Conservation (phyloP, 1,140 invertebrate genomes). For the Aphidius ervi region DNA sequence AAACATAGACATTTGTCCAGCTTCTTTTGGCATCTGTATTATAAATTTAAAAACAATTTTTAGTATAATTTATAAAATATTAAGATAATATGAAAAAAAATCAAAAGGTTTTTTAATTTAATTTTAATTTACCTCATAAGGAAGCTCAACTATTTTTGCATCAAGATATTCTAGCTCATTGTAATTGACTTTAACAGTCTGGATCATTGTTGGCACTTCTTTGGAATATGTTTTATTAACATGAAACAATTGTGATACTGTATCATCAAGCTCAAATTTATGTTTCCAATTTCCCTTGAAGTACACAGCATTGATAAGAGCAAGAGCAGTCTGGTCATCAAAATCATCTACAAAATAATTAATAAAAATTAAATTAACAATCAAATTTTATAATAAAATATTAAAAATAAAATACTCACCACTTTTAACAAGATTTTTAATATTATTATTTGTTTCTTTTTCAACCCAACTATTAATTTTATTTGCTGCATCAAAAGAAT, state of each 20-base stretch:
- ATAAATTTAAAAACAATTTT: conserved; percentile 11
- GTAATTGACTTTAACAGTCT: conserved; percentile 52
- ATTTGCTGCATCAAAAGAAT: conserved; percentile 44
- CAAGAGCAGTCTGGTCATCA: conserved; percentile 46
- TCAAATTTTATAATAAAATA: background rate
- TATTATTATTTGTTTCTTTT: conserved; percentile 67
- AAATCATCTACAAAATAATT: too few species aligned
- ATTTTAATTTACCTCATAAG: conserved; percentile 49
- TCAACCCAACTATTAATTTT: conserved; percentile 71
- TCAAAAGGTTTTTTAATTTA: too few species aligned
- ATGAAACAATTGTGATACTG: conserved; percentile 49
- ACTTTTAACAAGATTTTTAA: conserved; percentile 61
- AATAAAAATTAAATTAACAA: background rate
- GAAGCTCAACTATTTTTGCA: conserved; percentile 56
- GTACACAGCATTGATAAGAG: conserved; percentile 66
- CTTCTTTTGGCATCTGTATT: conserved; percentile 45
- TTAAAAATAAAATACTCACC: conserved; percentile 27
- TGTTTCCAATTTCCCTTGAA: conserved; percentile 69
- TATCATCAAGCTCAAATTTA: conserved; percentile 56
- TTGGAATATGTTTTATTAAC: conserved; percentile 40
- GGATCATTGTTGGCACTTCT: conserved; percentile 51
- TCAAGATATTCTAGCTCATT: conserved; percentile 49
- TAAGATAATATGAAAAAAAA: too few species aligned
- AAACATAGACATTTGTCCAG: conserved; percentile 51
- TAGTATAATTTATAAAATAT: background rate